Percentiles rank a stretch among this genome's conserved stretches.
These are phyloP conservation scores for Dicycla oo DNA, from an alignment of 2,888 invertebrate genomes.

Conservation along the genomic window DNA sequence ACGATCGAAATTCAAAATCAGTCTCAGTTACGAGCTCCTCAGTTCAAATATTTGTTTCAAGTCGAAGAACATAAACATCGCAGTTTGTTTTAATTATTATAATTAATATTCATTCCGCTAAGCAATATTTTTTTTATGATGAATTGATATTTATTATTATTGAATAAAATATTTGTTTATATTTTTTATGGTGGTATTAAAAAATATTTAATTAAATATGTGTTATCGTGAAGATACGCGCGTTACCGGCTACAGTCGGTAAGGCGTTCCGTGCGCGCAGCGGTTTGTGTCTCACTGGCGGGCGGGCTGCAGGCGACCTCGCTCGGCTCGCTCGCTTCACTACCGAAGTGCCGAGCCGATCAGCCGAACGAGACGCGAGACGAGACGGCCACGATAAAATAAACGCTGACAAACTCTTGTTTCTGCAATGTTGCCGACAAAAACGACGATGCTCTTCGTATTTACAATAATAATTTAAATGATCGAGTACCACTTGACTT, in stretches of 20 bases:
- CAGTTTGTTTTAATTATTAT: constrained; percentile 26
- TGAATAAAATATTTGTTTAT: constrained; percentile 30
- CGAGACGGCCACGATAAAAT: constrained; percentile 69
- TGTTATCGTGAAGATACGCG: constrained; percentile 75
- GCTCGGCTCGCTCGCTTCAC: constrained; percentile 59
- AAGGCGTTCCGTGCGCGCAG: constrained; percentile 75
- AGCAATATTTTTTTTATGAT: constrained; percentile 5
- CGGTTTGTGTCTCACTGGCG: constrained; percentile 79
- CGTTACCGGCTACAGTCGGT: constrained; percentile 67
- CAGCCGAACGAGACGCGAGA: constrained; percentile 57
- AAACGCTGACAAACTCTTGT: constrained; percentile 69
- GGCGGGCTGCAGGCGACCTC: constrained; percentile 38
- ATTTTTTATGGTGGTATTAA: constrained; percentile 1
- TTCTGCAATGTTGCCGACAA: constrained; percentile 54
- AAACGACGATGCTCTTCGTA: constrained; percentile 49
- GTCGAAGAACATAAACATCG: constrained; percentile 58
- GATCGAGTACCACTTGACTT: constrained; percentile 38
- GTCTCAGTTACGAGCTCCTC: constrained; percentile 46
- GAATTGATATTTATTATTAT: constrained; percentile 1
- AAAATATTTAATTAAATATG: constrained; percentile 57
- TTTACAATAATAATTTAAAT: constrained; percentile 44
- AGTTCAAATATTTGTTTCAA: constrained; percentile 67
- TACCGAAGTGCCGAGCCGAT: constrained; percentile 28
- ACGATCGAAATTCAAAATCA: constrained; percentile 43
- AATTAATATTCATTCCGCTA: constrained; percentile 22